Base-by-base conservation (phyloP, 2,113 vertebrate genomes). In the Mus spicilegus region DNA sequence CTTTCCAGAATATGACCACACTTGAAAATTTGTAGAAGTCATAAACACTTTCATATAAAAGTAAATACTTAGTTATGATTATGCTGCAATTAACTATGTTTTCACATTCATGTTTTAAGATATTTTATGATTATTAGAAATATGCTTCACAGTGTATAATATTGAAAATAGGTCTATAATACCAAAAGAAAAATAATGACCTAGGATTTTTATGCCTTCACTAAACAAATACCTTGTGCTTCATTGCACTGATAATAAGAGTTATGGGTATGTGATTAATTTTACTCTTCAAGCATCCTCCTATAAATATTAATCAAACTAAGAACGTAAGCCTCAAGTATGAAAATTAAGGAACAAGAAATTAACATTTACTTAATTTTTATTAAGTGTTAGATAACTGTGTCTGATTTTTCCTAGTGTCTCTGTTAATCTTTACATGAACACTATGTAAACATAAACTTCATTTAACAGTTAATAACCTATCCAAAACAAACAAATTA, bases 271-370 rank as follows among this genome's bases (percentile, higher is more conserved):
- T 86, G 42, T 91, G 91, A 97, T 95, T 97, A 97, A 97, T 97
- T 95, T 95, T 93, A 91, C 58, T 96, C 51, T 93, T 89, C 42
- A 89, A 54, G 16, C 87, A 92, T 65, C 7, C 12, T 95, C 90
- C 54, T n/a, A 82, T 84, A 96, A 77, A 73, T 96, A 97, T 98
- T 97, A 95, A 97, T 97, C 92, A 97, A 95, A 89, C 77, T 91
- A 75, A 90, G 61, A 28, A 87, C 69, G 87, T 75, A 94, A 92
- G 95, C n/a, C 8, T 70, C 14, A 7, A 20, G 22, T 49, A 76
- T 96, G 10, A 70, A 94, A 96, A 96, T 1, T 93, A 76, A 95
- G 89, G 65, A 93, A 72, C 70, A 10, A 8, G 30, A 96, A 89
- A 91, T 61, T 87, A 58, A 70, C 81, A 81, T 72, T 93, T 84